Percentiles rank a stretch among this genome's conserved stretches.
These are phyloP conservation scores for Drosophila biarmipes DNA, from an alignment of 1,140 invertebrate genomes.

Conservation along the genomic window DNA sequence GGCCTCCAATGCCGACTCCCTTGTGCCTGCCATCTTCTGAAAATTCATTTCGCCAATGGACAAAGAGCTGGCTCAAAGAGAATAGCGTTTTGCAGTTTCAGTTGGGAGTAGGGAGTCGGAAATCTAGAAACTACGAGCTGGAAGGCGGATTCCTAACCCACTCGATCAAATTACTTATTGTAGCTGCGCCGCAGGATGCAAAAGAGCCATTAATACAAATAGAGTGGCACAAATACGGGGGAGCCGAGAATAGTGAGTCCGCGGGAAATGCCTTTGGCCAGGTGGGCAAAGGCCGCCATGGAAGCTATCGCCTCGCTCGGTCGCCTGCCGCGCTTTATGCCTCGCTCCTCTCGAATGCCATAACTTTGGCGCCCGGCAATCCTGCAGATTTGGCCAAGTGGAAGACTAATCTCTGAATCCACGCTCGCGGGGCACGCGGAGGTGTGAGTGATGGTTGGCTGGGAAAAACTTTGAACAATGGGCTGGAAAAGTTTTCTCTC, in stretches of 20 bases:
- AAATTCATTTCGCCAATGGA: conserved; percentile 60
- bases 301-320: conserved; percentile 32
- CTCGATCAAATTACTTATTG: conserved; percentile 82
- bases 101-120: not conserved
- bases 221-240: conserved; percentile 69
- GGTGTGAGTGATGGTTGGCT: conserved; percentile 41
- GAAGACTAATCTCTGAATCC: conserved; percentile 80
- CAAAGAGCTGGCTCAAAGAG: conserved; percentile 32
- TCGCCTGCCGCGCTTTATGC: conserved; percentile 31
- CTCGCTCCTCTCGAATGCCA: conserved; percentile 38
- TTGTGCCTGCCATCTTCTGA: conserved; percentile 25
- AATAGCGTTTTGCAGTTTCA: conserved; percentile 14
- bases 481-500: conserved; percentile 60
- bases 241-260: conserved; percentile 5
- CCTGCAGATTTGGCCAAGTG: conserved; percentile 77
- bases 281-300: conserved; percentile 45
- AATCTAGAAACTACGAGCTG: not conserved
- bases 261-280: conserved; percentile 44
- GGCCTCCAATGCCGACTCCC: conserved; percentile 10
- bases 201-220: conserved; percentile 80
- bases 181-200: conserved; percentile 71
- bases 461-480: conserved; percentile 75
- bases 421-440: conserved; percentile 26
- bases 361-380: conserved; percentile 64
- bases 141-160: conserved; percentile 25